phyloP scores from a whole-genome alignment of 2,113 vertebrate species.

The Pteropus alecto region DNA sequence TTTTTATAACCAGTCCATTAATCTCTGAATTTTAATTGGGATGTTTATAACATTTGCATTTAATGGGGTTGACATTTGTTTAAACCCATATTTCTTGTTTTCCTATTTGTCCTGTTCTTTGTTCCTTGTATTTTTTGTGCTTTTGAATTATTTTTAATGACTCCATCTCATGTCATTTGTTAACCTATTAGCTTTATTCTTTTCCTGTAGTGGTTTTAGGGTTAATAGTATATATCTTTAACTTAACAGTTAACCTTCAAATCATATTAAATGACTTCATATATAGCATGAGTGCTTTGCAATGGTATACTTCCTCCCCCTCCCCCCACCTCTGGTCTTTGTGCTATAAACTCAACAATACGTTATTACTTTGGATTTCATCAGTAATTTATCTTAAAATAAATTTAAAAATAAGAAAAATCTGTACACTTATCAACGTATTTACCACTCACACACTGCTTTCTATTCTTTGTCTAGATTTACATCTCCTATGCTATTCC shows the following conservation, averaged over 20 bases:
- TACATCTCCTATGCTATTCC: background rate
- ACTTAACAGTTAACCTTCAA: background rate
- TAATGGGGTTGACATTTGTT: background rate
- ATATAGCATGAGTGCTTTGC: no score
- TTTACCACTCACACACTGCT: background rate
- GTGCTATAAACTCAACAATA: background rate
- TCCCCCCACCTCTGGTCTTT: background rate
- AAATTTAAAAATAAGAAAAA: background rate
- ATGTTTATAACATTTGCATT: background rate
- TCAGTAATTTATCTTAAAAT: background rate
- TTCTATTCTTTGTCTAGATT: background rate
- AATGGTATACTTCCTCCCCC: no score
- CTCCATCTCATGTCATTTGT: background rate
- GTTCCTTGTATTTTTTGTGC: background rate
- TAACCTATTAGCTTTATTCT: background rate
- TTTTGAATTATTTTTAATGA: background rate
- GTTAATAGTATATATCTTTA: background rate
- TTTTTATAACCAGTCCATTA: background rate
- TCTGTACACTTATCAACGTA: background rate
- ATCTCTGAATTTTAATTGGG: background rate
- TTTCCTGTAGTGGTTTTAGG: background rate
- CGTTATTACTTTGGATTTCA: background rate
- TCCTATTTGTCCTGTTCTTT: background rate
- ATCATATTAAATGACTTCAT: background rate
- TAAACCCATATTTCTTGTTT: background rate